Evolutionary conservation across 2,113 vertebrate species (phyloP).

Genomic region (Malaclemys terrapin): DNA sequence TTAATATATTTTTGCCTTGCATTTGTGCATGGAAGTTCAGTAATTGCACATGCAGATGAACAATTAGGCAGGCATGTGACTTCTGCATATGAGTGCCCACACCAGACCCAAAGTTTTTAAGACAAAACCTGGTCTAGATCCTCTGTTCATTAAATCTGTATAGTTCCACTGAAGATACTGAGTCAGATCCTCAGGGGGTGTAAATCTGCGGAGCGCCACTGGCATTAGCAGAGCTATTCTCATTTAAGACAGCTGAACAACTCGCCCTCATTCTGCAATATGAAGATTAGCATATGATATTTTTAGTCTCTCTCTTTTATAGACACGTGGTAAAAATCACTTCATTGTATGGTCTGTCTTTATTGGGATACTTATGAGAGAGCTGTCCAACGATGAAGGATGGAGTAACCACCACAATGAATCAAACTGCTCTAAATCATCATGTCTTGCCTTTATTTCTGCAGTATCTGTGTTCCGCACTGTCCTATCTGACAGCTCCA

Average conservation of each 20-base stretch:
- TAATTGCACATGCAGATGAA: not conserved
- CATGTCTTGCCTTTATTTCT: conserved; percentile 23
- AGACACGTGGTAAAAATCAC: conserved; percentile 41
- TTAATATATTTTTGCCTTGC: not conserved
- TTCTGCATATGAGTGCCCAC: not conserved
- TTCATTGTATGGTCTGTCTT: conserved; percentile 23
- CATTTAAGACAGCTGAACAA: not conserved
- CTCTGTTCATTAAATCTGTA: not conserved
- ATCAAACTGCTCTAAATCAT: conserved; percentile 38
- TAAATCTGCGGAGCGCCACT: not conserved
- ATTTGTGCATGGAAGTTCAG: not conserved
- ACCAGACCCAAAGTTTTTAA: not conserved
- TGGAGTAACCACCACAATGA: conserved; percentile 45
- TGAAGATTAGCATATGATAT: not conserved
- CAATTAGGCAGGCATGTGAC: not conserved
- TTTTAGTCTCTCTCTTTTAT: conserved; percentile 11
- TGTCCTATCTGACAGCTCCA: conserved; percentile 4
- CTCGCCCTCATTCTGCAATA: not conserved
- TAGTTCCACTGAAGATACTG: not conserved
- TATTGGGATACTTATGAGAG: conserved; percentile 41
- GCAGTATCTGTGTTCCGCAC: not conserved
- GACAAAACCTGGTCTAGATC: not conserved
- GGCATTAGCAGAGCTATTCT: not conserved
- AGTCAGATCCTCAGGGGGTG: not conserved
- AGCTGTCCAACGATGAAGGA: conserved; percentile 59